These are phyloP conservation scores for Priapulus caudatus DNA, from an alignment of 2,888 invertebrate genomes.

Conservation along the genomic window DNA sequence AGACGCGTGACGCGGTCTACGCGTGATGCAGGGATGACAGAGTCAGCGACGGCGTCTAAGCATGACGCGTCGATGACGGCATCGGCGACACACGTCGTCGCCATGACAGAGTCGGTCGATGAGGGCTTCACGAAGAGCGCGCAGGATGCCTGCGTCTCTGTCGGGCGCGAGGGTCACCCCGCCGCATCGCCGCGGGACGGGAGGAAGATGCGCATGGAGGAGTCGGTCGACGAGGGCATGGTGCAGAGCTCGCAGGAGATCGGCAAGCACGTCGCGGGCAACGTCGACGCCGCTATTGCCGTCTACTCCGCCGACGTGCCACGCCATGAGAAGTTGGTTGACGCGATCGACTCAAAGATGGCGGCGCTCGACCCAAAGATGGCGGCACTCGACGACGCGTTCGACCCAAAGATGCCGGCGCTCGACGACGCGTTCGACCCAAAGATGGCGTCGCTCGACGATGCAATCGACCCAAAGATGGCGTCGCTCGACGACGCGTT, in stretches of 20 bases:
- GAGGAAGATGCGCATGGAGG: neutral
- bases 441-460: neutral
- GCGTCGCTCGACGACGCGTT: neutral
- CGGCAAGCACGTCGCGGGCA: neutral
- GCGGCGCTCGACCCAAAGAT: too few relatives aligned
- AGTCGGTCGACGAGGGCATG: neutral
- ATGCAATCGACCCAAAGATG: neutral
- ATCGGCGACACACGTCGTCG: neutral
- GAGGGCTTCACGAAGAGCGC: neutral
- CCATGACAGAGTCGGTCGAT: neutral
- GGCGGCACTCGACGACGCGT: too few relatives aligned
- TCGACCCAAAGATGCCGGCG: too few relatives aligned
- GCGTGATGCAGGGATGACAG: neutral
- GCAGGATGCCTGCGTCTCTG: neutral
- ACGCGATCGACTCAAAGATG: neutral
- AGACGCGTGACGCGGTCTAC: neutral
- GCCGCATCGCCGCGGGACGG: neutral
- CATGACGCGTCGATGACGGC: neutral
- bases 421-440: too few relatives aligned
- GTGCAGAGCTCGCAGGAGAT: slow-evolving; percentile 1
- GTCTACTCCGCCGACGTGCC: neutral
- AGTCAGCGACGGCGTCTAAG: neutral
- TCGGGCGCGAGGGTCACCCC: neutral
- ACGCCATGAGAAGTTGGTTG: neutral
- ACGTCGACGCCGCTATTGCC: neutral